Evolutionary conservation across 2,888 invertebrate species (phyloP).

Genomic region (Scaptomyza caliginosa): DNA sequence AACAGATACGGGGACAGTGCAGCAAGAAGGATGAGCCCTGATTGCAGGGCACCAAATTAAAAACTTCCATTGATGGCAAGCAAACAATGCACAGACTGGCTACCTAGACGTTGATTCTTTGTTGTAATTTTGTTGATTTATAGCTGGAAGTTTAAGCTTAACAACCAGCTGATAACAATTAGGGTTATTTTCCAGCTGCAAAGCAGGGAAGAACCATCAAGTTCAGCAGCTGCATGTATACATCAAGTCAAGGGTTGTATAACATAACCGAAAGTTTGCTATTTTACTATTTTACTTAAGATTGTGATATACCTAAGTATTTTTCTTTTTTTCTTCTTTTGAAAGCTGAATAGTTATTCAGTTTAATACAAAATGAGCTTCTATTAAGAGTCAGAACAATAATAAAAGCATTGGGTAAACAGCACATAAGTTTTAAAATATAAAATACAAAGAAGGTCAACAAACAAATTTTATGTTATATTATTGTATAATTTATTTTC

Average conservation of each 20-base stretch:
- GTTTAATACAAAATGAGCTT: too few relatives aligned
- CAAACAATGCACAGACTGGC: conserved; percentile 62
- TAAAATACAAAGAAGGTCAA: too few relatives aligned
- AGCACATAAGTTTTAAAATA: too few relatives aligned
- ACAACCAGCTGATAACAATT: conserved; percentile 52
- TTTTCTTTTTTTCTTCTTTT: too few relatives aligned
- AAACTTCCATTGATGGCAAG: conserved; percentile 73
- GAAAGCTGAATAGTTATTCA: too few relatives aligned
- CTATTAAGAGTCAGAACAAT: too few relatives aligned
- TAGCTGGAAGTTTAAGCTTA: conserved; percentile 17
- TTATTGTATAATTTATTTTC: too few relatives aligned
- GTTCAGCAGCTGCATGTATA: conserved; percentile 4
- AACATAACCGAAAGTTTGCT: too few relatives aligned
- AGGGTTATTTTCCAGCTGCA: conserved; percentile 9
- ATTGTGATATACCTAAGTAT: too few relatives aligned
- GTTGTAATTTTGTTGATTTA: conserved; percentile 65
- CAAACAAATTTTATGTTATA: too few relatives aligned
- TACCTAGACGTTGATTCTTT: conserved; percentile 54
- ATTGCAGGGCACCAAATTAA: conserved; percentile 66
- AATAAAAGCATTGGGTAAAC: too few relatives aligned
- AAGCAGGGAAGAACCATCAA: conserved; percentile 5
- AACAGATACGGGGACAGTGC: conserved; percentile 3
- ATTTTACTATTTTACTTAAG: too few relatives aligned
- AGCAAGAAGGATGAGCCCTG: conserved; percentile 15
- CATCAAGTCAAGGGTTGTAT: conserved; percentile 1